Conservation (phyloP, 1,140 invertebrate genomes). For the Calycopis cecrops region DNA sequence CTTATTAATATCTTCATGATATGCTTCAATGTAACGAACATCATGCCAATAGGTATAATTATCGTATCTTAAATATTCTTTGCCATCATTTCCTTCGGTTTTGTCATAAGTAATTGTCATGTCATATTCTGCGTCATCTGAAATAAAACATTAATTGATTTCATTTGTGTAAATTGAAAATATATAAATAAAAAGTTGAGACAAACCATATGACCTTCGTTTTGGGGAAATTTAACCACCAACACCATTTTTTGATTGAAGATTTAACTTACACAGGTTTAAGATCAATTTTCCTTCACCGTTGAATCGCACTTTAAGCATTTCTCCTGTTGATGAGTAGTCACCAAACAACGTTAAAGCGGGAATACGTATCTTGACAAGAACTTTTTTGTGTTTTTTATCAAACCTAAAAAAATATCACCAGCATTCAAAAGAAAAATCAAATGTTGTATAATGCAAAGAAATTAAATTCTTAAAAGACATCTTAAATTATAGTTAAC, state of each 20-base stretch:
- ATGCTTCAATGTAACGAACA: neutral
- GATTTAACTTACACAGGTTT: too few species aligned
- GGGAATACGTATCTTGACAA: neutral
- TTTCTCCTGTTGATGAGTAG: neutral
- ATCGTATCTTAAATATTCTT: neutral
- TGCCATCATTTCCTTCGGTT: neutral
- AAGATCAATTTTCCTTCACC: too few species aligned
- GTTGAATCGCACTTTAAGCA: too few species aligned
- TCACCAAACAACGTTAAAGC: neutral
- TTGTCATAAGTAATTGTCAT: neutral
- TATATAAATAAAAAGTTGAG: too few species aligned
- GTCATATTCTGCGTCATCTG: neutral
- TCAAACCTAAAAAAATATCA: neutral
- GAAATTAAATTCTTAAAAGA: too few species aligned
- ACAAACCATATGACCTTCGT: too few species aligned
- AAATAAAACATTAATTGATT: neutral
- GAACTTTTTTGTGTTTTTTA: neutral
- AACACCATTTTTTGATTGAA: too few species aligned
- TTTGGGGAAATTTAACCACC: too few species aligned
- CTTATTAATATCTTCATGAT: neutral
- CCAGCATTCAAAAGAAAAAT: neutral
- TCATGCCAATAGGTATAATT: slow-evolving; percentile 6
- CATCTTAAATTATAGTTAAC: too few species aligned
- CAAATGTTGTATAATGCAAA: too few species aligned
- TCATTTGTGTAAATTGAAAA: too few species aligned